Evolutionary conservation across 2,113 vertebrate species (phyloP).

Genomic region (Microtus richardsoni): DNA sequence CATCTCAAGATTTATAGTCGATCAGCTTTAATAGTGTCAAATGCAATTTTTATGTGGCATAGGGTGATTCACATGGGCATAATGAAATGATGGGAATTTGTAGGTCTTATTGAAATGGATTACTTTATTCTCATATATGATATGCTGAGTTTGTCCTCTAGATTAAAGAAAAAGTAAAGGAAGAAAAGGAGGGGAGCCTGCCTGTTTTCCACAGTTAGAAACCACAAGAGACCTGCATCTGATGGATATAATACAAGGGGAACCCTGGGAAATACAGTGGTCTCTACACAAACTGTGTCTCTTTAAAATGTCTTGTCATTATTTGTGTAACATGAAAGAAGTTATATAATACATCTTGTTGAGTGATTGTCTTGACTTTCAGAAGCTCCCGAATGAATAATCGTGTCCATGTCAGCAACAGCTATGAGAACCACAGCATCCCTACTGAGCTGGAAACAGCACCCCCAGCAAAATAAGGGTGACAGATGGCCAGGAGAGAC

Average conservation of each 20-base stretch:
- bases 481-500: not conserved
- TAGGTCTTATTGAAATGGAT: not conserved
- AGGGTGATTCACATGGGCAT: not conserved
- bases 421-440: not conserved
- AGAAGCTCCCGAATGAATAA: not conserved
- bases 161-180: not conserved
- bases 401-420: not conserved
- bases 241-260: not conserved
- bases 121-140: not conserved
- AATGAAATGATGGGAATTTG: not conserved
- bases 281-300: not conserved
- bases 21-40: not conserved
- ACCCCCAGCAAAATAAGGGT: not conserved
- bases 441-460: not conserved
- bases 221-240: not conserved
- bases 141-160: not conserved
- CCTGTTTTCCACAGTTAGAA: not conserved
- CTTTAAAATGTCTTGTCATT: slow-evolving; percentile 14
- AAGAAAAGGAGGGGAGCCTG: not conserved
- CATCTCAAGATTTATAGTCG: not conserved
- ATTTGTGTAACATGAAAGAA: not conserved
- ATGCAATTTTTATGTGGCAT: not conserved
- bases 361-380: not conserved
- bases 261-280: not conserved
- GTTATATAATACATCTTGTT: not conserved